Evolutionary conservation across 2,797 vertebrate species (phyloP), one percentile per base, ranked within the genome.

Genomic region (Microctenopoma steveboyesi): DNA sequence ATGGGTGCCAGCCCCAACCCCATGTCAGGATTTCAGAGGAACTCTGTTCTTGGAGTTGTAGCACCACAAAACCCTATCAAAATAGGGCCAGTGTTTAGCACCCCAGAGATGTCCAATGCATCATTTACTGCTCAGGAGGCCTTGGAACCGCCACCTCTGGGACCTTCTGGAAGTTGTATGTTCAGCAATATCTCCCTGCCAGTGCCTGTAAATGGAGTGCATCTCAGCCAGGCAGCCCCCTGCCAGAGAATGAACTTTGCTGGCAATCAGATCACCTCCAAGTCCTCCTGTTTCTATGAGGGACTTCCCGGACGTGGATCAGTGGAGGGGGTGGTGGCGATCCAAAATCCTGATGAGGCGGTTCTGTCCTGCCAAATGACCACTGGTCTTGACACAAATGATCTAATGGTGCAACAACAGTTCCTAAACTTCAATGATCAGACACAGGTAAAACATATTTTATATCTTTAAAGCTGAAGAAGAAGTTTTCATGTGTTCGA

Each of bases 211-310:
- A 92, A 87, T 0, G 64, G 80, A 0, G 16, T 84, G 2, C 65
- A 64, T 15, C 83, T 69, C 25, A 60, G 18, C 42, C 70, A 78
- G 39, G 14, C 42, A 7, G 14, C 73, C 1, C 56, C 79, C 52
- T 81, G 73, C 52, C 86, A 85, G 43, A 82, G 69, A 11, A 48
- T 77, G 14, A 88, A 81, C 30, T 51, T 27, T 4, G 14, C 63
- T 33, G 5, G 9, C 39, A 67, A 5, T 28, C 81, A 67, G 14
- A 79, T 65, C 30, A 58, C 88, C 9, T 71, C 81, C 47, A 85
- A 87, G 27, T 60, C 79, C 4, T 69, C 90, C 39, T 92, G 90
- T 42, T 80, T 87, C 60, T 93, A 91, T 59, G 89, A 89, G 75
- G 68, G 72, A 9, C 68, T 66, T 7, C 52, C 72, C 0, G 47